A percentile compares a stretch with the other conserved stretches of the same genome.
phyloP scores from a whole-genome alignment of 2,113 vertebrate genomes.

The Nannospalax galili region DNA sequence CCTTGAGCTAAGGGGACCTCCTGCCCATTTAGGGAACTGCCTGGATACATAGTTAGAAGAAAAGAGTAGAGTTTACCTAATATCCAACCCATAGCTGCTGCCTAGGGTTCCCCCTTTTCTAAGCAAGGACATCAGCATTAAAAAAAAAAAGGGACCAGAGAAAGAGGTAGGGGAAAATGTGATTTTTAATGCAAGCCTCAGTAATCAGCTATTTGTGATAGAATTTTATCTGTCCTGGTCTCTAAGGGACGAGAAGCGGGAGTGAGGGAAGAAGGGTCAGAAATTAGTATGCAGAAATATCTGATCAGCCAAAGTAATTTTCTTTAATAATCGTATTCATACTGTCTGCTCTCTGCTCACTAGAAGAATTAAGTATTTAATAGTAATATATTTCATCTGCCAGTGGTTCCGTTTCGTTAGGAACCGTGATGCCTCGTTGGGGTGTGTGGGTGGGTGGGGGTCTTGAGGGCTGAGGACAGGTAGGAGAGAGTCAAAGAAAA shows the following conservation, averaged over 20 bases:
- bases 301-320: conserved; percentile 95
- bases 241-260: conserved; percentile 89
- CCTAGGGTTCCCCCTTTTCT: conserved; percentile 80
- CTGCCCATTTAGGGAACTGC: neutral
- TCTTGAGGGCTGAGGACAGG: conserved; percentile 33
- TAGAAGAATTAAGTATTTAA: conserved; percentile 95
- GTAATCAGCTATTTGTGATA: conserved; percentile 94
- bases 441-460: conserved; percentile 78
- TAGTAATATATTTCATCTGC: conserved; percentile 95
- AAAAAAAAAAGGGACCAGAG: conserved; percentile 37
- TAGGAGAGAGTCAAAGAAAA: conserved; percentile 6
- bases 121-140: conserved; percentile 86
- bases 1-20: neutral
- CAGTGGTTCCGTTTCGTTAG: conserved; percentile 91
- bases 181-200: conserved; percentile 89
- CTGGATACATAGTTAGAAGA: neutral
- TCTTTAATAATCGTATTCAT: conserved; percentile 96
- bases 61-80: neutral
- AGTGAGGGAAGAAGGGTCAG: conserved; percentile 91
- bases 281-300: conserved; percentile 96
- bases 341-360: conserved; percentile 92
- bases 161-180: conserved; percentile 80
- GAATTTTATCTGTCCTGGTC: conserved; percentile 93
- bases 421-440: conserved; percentile 86
- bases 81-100: neutral